Evolutionary conservation across 1,140 invertebrate genomes (phyloP).

Genomic region (Drosophila persimilis): DNA sequence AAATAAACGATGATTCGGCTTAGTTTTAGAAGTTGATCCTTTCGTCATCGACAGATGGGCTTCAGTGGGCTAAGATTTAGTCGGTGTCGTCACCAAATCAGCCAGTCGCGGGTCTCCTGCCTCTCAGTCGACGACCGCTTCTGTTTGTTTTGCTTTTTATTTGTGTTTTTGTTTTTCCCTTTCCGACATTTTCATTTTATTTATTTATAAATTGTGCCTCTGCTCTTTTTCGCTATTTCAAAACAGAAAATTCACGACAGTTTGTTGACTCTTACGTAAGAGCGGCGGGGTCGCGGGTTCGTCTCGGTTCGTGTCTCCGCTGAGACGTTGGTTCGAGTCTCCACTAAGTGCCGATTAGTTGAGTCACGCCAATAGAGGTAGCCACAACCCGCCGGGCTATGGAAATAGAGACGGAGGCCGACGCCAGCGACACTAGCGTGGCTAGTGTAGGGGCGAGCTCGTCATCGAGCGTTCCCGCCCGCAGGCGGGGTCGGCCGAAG

Average conservation of each 20-base stretch:
- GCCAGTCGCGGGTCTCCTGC: conserved; percentile 19
- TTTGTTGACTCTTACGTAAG: conserved; percentile 77
- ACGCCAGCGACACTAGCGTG: too few relatives aligned
- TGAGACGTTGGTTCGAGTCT: too few relatives aligned
- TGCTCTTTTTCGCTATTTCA: conserved; percentile 16
- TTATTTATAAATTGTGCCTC: conserved; percentile 61
- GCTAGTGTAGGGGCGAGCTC: too few relatives aligned
- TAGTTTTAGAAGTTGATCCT: too few relatives aligned
- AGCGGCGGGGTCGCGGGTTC: conserved; percentile 29
- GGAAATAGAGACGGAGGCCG: too few relatives aligned
- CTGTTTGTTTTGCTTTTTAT: conserved; percentile 66
- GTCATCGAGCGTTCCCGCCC: too few relatives aligned
- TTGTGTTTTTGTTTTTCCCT: conserved; percentile 32
- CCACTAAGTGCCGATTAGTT: too few relatives aligned
- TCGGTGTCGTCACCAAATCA: conserved; percentile 44
- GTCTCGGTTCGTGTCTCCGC: too few relatives aligned
- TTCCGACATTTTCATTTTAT: conserved; percentile 56
- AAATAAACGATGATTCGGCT: neutral
- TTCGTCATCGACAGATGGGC: too few relatives aligned
- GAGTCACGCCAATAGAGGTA: too few relatives aligned
- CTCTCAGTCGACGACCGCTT: conserved; percentile 55
- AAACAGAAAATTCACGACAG: conserved; percentile 49
- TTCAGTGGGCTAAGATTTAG: conserved; percentile 24
- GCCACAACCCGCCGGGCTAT: too few relatives aligned
- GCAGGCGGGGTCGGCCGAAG: too few relatives aligned